Evolutionary conservation across 2,888 invertebrate genomes (phyloP), one percentile per base, ranked within the genome.

Genomic region (Adineta ricciae): DNA sequence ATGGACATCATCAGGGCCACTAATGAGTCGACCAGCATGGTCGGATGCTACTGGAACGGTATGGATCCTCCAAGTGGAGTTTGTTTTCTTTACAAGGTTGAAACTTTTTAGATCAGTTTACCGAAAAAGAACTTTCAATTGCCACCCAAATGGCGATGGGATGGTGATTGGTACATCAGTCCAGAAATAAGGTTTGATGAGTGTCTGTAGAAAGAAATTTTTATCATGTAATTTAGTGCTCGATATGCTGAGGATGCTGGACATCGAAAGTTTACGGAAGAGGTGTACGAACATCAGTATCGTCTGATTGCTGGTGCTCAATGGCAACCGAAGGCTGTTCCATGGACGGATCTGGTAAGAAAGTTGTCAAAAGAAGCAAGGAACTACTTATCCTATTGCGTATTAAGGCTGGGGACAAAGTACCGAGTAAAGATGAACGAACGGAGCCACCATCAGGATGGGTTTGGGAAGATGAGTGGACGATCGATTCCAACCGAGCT

Each of bases 381-480:
- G 49, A n/a, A 41, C 84, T 72, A 5, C 46, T 72, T 16, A 46
- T 52, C 36, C 78, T 64, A 24, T 36, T 41, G 49, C 11, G 54
- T 32, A 87, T 87, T 11, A 87, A 90, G 89, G 89, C 90, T 89
- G 90, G 90, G 50, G 91, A 91, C 86, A 88, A 86, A 83, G 27
- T 49, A 36, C 86, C 88, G 2, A 87, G 88, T 16, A 88, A 87
- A 83, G 88, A 88, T 50, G 89, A 89, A 36, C 41, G 78, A 41
- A 87, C 88, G 7, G 87, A 88, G 46, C 87, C 90, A 49, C 90
- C 90, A 1, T 87, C 88, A 21, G 90, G 90, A 64, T 91, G 91
- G 91, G 88, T 88, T 36, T 91, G 91, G 91, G 89, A 90, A 84
- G 90, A 91, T 87, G 90, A 89, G 11, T 91, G 91, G 91, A 88